Evolutionary conservation across 2,113 vertebrate species (phyloP), one percentile per base, ranked within the genome.

Genomic region (Plotosus lineatus): DNA sequence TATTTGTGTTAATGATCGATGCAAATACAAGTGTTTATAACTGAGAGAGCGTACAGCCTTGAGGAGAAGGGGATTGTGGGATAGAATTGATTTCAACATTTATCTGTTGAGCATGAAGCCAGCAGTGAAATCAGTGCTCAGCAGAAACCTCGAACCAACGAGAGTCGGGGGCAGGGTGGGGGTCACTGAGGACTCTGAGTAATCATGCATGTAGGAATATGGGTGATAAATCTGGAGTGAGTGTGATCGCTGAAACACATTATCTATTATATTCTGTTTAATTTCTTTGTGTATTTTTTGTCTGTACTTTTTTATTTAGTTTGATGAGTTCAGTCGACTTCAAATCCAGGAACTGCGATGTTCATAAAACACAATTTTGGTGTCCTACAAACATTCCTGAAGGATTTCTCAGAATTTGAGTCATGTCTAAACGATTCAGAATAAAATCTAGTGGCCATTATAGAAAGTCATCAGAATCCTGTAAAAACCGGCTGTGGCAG

Each of bases 161-260:
- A n/a, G n/a, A n/a, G n/a, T n/a, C n/a, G 60, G 86, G 91, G 92
- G 90, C 90, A 88, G 51, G 68, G 61, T 44, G 46, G 60, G 38
- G 55, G 63, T 75, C 78, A 80, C 80, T 82, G 42, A 58, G 44
- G 44, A 83, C 82, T 50, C 63, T 81, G 85, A 68, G 81, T 76
- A 51, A 76, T 33, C 58, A 46, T 75, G 71, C 75, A 69, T 83
- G 26, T 50, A 26, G 68, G 56, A 61, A 31, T 40, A 42, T 65
- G 53, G 40, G 23, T 56, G 65, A 73, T 77, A 56, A 77, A 84
- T 78, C 58, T 48, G 46, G 14, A 38, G 33, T 44, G 55, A 28
- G 4, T 31, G 17, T 14, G 23, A 44, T 26, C 38, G 12, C 23
- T 44, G 6, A 44, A 44, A 66, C 21, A 42, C 14, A 31, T 40